Base-by-base conservation (phyloP, 2,113 vertebrate species). In the Proteles cristata region DNA sequence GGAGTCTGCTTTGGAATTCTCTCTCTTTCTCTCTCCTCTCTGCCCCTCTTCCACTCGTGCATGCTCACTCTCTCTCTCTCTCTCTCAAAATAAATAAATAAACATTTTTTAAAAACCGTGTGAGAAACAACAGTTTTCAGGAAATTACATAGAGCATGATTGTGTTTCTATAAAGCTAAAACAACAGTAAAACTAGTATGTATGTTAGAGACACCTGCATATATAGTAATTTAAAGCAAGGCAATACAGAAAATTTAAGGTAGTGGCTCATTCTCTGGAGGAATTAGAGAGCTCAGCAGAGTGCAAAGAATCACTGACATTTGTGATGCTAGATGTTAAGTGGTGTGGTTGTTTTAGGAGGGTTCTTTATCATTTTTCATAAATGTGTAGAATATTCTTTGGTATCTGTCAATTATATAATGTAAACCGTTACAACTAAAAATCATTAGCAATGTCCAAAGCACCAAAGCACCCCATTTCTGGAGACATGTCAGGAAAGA, bases 101-200 rank as follows among this genome's bases (percentile, higher is more conserved):
- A 50, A 50, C 48, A 55, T 55, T 15, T 55, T 55, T 55, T 55
- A 23, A 88, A 11, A 1, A 28, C 68, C 6, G 2, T 43, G 14
- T 81, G 45, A 90, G 93, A 53, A 84, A 68, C 25, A 33, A 2
- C 7, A 71, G 80, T 11, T 90, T 97, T 48, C 4, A 23, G 76
- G n/a, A 90, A 88, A 86, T 73, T 33, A 68, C 26, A 53, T 33
- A 77, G 26, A 58, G n/a, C 21, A 4, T 61, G 35, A 71, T 80
- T 93, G 43, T 61, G 50, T 73, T 94, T 61, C 48, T 96, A 80
- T 45, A 86, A 65, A 81, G 58, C 68, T 92, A n/a, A 66, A 74
- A 71, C 94, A 92, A 48, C 31, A 77, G 61, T 92, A 71, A 90
- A 68, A 68, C 39, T 76, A 65, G 15, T 33, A 48, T 35, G 15